Evolutionary conservation across 2,797 vertebrate genomes (phyloP), one percentile per base, ranked within the genome.

Genomic region (Brachyalestes nurse): DNA sequence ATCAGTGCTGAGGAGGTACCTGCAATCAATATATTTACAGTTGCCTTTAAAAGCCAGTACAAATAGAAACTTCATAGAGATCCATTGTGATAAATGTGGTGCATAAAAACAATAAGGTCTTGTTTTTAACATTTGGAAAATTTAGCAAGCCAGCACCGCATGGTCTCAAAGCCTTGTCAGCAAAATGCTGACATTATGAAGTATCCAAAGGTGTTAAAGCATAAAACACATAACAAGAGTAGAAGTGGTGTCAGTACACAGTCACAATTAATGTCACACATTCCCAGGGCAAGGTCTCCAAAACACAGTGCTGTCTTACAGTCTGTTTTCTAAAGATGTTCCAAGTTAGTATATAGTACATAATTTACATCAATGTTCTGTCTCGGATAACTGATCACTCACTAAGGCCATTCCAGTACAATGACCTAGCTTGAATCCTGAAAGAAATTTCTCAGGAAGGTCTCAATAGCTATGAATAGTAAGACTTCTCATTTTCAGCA

Each of bases 401-500:
- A n/a, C 58, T 25, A 25, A 25, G 2, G 57, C 57, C 8, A 9
- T 60, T 60, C 13, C 5, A 62, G 23, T 16, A 16, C 23, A 17
- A 34, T 10, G 8, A 3, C 5, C 60, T 61, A 19, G 0, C 21
- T 28, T 17, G 34, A 40, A 40, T 17, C 64, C 64, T 58, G 42
- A 58, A 8, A 21, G 40, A 42, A 47, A 12, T 9, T 61, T 2
- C 14, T 19, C 7, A 57, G 2, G 9, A 12, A 45, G 9, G 5
- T n/a, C 17, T 67, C 21, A 21, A 49, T 6, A 14, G 9, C 9
- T 60, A 3, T 13, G 21, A 38, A 57, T 8, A 47, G 21, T 4
- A 12, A 16, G 40, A 1, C n/a, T 67, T 42, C 23, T 61, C 12
- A 0, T 53, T 55, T 87, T 88, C 86, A 90, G 87, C 66, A 90